Conservation (phyloP, 2,797 vertebrate species). For the Sebastes diaconus region DNA sequence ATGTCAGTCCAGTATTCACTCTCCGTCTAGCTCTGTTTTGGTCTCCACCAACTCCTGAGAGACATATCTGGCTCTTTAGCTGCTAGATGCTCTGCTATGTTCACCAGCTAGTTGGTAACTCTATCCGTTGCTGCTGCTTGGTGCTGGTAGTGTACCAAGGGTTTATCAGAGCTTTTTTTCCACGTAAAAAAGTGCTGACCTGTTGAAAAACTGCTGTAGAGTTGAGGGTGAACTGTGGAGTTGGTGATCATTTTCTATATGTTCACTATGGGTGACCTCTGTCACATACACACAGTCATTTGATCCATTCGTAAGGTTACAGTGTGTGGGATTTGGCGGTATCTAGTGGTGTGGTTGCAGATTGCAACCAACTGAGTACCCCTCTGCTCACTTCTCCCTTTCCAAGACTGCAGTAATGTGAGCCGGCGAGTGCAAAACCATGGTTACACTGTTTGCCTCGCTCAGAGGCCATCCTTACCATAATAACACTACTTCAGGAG, state of each 20-base stretch:
- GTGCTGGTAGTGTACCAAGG: not conserved
- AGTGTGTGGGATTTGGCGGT: too few species aligned
- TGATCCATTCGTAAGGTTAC: too few species aligned
- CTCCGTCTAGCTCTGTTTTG: not conserved
- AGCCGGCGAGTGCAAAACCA: too few species aligned
- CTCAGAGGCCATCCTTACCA: too few species aligned
- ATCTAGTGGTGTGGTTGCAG: too few species aligned
- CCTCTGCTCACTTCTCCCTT: too few species aligned
- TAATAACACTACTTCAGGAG: too few species aligned
- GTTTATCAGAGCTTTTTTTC: not conserved
- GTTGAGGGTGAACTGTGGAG: not conserved
- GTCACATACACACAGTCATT: too few species aligned
- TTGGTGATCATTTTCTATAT: not conserved
- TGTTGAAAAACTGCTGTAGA: not conserved
- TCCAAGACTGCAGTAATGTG: too few species aligned
- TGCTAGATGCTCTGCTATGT: not conserved
- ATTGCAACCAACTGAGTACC: too few species aligned
- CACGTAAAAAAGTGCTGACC: not conserved
- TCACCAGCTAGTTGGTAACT: not conserved
- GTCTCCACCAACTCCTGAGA: not conserved
- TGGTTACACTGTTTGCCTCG: accelerated
- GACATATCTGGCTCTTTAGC: not conserved
- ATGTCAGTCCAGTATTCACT: not conserved
- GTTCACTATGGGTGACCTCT: not conserved
- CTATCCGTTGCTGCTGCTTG: not conserved